Base-by-base conservation (phyloP, 2,888 invertebrate genomes). In the Cryptocheilus praepositus region DNA sequence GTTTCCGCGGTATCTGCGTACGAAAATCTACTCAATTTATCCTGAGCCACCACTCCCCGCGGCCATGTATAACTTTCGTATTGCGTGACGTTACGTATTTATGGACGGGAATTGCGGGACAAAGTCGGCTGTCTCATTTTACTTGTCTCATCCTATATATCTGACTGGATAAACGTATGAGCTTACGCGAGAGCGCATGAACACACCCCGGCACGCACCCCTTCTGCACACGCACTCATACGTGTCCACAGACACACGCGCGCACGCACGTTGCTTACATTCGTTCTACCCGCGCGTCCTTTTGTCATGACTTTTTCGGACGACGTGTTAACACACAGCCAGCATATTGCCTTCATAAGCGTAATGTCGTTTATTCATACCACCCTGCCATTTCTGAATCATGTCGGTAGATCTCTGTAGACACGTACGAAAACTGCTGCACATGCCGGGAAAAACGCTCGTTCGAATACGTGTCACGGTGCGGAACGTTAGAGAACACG, bases 281-380 rank as follows among this genome's bases (percentile, higher is more conserved):
- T 55, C 59, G 67, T 67, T 22, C n/a, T 52, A 45, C 65, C 52
- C 7, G 11, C 44, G 18, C 8, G 16, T 18, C 57, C 57, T 53
- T 49, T 61, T 25, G 19, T 7, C 66, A 44, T 49, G 61, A 61
- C 62, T 68, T 64, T 62, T 49, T 61, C 60, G 60, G 55, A 19
- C 63, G 57, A 58, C 53, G 60, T 63, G 70, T 66, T 68, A 69
- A 73, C 62, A 71, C 69, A 61, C 60, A 46, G 56, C 56, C 56
- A 49, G 19, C n/a, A 61, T 61, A 78, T 73, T 71, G 71, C 64
- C 72, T 71, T 64, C 57, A 49, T 65, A 73, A 70, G 71, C 66
- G 67, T 73, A 72, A 76, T 70, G 59, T 70, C 18, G 71, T 8
- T 76, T 79, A 76, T 79, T 79, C 79, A 73, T 67, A 61, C 63